Percentiles rank a stretch among this genome's conserved stretches.
phyloP scores from a whole-genome alignment of 1,140 invertebrate genomes.

The Hyles vespertilio region DNA sequence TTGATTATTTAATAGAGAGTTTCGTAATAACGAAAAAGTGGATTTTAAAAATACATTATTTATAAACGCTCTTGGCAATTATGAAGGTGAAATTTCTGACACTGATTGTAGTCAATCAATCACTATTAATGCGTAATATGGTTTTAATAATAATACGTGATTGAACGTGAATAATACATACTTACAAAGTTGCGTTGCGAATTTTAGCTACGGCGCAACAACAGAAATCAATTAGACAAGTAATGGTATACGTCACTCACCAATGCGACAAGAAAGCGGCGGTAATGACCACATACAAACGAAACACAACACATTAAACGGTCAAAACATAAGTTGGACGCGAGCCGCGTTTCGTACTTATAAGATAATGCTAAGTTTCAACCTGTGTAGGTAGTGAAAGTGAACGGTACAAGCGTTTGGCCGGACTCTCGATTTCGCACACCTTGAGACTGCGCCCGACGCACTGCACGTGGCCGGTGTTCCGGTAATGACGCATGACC shows the following conservation, averaged over 20 bases:
- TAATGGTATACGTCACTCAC: background rate
- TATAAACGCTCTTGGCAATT: too few relatives aligned
- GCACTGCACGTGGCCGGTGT: slow-evolving; percentile 6
- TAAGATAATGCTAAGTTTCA: slow-evolving; percentile 29
- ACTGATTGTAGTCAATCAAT: too few relatives aligned
- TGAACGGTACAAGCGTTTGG: slow-evolving; percentile 24
- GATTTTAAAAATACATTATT: too few relatives aligned
- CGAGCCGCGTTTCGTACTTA: slow-evolving; percentile 15
- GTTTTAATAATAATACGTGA: too few relatives aligned
- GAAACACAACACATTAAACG: background rate
- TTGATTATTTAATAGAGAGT: too few relatives aligned
- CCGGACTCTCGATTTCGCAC: slow-evolving; percentile 37
- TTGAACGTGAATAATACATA: too few relatives aligned
- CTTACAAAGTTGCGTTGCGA: background rate
- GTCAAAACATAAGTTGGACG: slow-evolving; percentile 20
- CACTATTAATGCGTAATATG: too few relatives aligned
- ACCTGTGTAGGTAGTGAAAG: slow-evolving; percentile 36
- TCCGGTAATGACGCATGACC: slow-evolving; percentile 4
- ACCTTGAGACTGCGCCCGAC: slow-evolving; percentile 17
- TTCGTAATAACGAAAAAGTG: too few relatives aligned
- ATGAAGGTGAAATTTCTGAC: too few relatives aligned
- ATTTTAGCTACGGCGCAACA: background rate
- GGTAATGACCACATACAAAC: background rate
- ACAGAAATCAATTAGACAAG: too few relatives aligned
- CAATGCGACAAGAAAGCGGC: background rate